These are phyloP conservation scores for Ciconia stormi DNA, from an alignment of 2,113 vertebrate genomes.

Conservation along the genomic window DNA sequence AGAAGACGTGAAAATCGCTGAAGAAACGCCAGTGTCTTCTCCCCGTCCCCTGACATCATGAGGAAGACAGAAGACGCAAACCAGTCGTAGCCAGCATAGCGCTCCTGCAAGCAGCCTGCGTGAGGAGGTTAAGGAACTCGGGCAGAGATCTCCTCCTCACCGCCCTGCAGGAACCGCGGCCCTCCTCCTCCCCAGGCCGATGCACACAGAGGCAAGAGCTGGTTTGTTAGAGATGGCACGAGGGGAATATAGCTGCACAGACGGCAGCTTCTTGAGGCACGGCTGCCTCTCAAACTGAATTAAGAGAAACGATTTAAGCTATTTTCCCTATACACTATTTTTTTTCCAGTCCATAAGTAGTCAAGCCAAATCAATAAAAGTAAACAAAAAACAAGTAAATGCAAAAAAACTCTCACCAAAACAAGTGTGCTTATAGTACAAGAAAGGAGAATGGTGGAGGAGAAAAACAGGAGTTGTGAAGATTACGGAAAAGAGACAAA, in stretches of 20 bases:
- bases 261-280: not conserved
- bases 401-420: not conserved
- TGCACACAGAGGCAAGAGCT: rapidly evolving
- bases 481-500: not conserved
- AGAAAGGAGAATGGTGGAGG: not conserved
- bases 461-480: not conserved
- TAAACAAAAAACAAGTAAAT: not conserved
- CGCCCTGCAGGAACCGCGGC: not conserved
- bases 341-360: not conserved
- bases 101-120: slow-evolving; percentile 78
- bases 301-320: not conserved
- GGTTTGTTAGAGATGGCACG: not conserved
- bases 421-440: not conserved
- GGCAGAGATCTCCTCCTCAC: not conserved
- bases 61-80: slow-evolving; percentile 89
- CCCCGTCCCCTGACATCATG: slow-evolving; percentile 83
- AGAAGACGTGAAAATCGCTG: slow-evolving; percentile 84
- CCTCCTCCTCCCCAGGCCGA: not conserved
- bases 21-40: slow-evolving; percentile 80
- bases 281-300: not conserved
- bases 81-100: slow-evolving; percentile 87
- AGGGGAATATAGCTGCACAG: not conserved
- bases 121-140: slow-evolving; percentile 77
- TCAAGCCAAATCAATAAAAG: not conserved
- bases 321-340: not conserved